Base-by-base conservation (phyloP, 35 echinoderm and acorn worm species). In the Apostichopus japonicus region DNA sequence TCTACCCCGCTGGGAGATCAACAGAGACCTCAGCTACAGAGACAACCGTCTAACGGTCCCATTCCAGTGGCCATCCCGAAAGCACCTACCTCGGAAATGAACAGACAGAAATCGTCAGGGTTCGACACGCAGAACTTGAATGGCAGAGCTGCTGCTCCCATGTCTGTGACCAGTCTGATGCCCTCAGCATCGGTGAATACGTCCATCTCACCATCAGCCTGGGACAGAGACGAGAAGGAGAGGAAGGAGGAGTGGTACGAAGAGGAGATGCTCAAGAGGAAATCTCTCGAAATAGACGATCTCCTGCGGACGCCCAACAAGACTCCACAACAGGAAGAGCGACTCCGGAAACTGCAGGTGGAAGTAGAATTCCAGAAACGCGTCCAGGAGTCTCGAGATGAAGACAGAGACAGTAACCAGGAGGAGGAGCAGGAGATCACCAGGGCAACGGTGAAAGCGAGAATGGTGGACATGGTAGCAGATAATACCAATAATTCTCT, bases 331-430 rank as follows among this genome's bases (percentile, higher is more conserved):
- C 95, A 99, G 90, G 91, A 99, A 57, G 97, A 99, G 14, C 92
- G 89, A 52, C 56, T 99, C 14, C 80, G 86, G 6, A 99, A 99
- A 76, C 65, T 99, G 11, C 91, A 84, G 67, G 77, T 96, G 88
- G 97, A 99, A 44, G 76, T 89, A 19, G 92, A 95, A 71, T 99
- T 99, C 78, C 93, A 99, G 77, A 92, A 88, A 11, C 91, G 97
- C 70, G 79, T 99, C 11, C 93, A 93, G 59, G 95, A 96, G 62
- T 87, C 93, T 5, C 57, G 84, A 77, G 88, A 96, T 24, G 88
- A 84, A 10, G 92, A 92, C 15, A 81, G 95, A 15, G 93, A 95
- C 53, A 93, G 92, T 54, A 95, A 92, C 53, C 92, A 96, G 57
- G 91, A 86, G 56, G 91, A 86, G 56, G 57, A 0, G 9, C 91